Evolutionary conservation across 2,888 invertebrate genomes (phyloP).

Genomic region (Drosophila ezoana): DNA sequence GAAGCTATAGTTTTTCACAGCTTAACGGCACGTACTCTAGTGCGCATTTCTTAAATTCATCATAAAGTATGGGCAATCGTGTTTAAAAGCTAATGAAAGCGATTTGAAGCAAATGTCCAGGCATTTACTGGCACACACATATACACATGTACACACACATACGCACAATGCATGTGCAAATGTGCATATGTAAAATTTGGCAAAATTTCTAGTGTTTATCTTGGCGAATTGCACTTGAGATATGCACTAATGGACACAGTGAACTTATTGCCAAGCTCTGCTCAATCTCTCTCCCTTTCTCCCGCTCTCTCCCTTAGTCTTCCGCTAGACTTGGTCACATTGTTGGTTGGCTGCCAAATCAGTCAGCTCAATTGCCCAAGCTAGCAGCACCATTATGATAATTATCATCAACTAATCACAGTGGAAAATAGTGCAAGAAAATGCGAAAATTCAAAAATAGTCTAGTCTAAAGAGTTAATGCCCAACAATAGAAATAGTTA

Average conservation of each 20-base stretch:
- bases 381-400: slow-evolving; percentile 45
- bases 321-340: not conserved
- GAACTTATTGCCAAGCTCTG: slow-evolving; percentile 1
- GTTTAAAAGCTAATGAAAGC: slow-evolving; percentile 14
- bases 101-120: slow-evolving; percentile 17
- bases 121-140: not conserved
- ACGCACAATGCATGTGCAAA: not conserved
- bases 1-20: slow-evolving; percentile 23
- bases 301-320: not conserved
- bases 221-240: slow-evolving; percentile 48
- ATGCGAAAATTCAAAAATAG: not conserved
- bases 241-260: slow-evolving; percentile 42
- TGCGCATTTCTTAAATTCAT: slow-evolving; percentile 34
- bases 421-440: slow-evolving; percentile 3
- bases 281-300: not conserved
- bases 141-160: not conserved
- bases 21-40: slow-evolving; percentile 39
- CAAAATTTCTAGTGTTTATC: slow-evolving; percentile 38
- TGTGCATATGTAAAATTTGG: slow-evolving; percentile 24
- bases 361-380: slow-evolving; percentile 54
- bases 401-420: slow-evolving; percentile 51
- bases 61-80: slow-evolving; percentile 9
- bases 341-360: slow-evolving; percentile 45
- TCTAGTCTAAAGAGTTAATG: not conserved
- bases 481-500: slow-evolving; percentile 10